Evolutionary conservation across 2,797 vertebrate species (phyloP).

Genomic region (Sebastes hubbsi): DNA sequence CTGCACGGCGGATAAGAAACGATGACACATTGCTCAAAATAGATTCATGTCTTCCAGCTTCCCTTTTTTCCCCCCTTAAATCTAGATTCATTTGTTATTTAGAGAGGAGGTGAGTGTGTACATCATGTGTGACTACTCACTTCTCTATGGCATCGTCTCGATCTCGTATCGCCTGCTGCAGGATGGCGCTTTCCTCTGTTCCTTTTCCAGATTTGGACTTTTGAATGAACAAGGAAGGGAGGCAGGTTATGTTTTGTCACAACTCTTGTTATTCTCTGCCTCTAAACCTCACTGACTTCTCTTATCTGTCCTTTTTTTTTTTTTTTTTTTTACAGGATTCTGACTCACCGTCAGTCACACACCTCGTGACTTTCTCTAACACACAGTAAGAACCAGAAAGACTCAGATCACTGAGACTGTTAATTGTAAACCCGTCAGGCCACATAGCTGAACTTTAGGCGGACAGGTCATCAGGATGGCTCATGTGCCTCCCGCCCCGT

Average conservation of each 20-base stretch:
- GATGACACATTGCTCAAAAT: slow-evolving; percentile 32
- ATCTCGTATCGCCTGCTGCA: slow-evolving; percentile 84
- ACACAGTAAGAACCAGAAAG: not conserved
- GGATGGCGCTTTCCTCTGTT: slow-evolving; percentile 62
- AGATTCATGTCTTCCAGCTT: not conserved
- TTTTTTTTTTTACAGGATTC: not conserved
- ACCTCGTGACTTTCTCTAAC: not conserved
- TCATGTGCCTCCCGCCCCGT: not conserved
- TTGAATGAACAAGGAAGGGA: not conserved
- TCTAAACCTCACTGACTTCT: not conserved
- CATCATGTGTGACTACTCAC: slow-evolving; percentile 68
- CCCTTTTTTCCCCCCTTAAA: not conserved
- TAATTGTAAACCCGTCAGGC: slow-evolving; percentile 32
- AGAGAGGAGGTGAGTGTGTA: not conserved
- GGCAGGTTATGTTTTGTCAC: not conserved
- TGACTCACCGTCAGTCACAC: not conserved
- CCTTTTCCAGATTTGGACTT: slow-evolving; percentile 26
- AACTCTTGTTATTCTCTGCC: not conserved
- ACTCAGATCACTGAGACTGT: not conserved
- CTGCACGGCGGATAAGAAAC: slow-evolving; percentile 60
- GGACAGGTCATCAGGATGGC: not conserved
- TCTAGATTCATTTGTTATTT: slow-evolving; percentile 15
- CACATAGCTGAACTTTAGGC: slow-evolving; percentile 34
- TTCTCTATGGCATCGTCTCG: slow-evolving; percentile 88
- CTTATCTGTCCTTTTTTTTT: not conserved